Base-by-base conservation (phyloP, 2,888 invertebrate genomes). In the Steromphala cineraria region DNA sequence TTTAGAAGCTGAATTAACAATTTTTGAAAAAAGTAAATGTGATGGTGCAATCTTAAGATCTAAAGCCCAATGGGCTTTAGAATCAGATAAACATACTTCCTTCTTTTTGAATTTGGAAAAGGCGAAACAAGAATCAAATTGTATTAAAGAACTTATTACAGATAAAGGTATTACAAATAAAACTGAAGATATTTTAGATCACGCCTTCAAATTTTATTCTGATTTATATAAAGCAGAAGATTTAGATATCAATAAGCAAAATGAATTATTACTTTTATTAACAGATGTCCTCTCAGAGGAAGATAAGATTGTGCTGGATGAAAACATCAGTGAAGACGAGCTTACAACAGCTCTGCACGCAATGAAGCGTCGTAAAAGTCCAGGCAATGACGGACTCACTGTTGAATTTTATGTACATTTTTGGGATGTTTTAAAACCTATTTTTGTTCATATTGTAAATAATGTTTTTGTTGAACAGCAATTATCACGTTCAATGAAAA, bases 341-440 rank as follows among this genome's bases (percentile, higher is more conserved):
- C 13, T 76, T 7, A 53, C 21, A 5, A 17, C 21, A 53, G 53
- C 76, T 7, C 24, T 76, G 8, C 53, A 76, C 15, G 76, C 53
- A 28, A 76, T 53, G 76, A 53, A 52, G 31, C 52, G 76, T 8
- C 31, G 17, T 28, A 76, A 76, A 31, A 53, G 53, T 21, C 76
- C 76, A 4, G 76, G 76, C n/a, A 76, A 28, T 76, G 76, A 76
- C 13, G 76, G 76, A 15, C 53, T 76, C 7, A 76, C 76, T 0
- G 76, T 55, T 53, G 53, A 21, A 2, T 76, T 52, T 13, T 76
- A 53, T 76, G 19, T 76, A 1, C 52, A 31, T 13, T 21, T 76
- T 31, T 76, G 55, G 76, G 24, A 52, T 53, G 21, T 76, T 21
- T n/a, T 76, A 21, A 31, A 53, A 31, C 53, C 52, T 21, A 76